Evolutionary conservation across 2,113 vertebrate species (phyloP).

Genomic region (Apaloderma vittatum): DNA sequence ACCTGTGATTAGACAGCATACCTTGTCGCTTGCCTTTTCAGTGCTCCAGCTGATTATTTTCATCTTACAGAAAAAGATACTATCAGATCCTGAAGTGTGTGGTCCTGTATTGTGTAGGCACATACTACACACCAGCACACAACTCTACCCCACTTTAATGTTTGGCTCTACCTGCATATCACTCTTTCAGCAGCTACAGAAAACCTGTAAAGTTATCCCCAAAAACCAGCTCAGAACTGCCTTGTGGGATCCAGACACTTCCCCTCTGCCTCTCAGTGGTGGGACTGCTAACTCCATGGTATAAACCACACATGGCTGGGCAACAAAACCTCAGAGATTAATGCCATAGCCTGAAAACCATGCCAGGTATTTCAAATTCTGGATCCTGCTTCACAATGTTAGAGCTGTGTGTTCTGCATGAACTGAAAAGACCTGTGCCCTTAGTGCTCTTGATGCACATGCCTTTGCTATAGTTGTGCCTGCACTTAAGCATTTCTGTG

Average conservation of each 20-base stretch:
- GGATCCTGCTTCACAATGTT: neutral
- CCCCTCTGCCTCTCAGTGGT: accelerated
- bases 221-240: neutral
- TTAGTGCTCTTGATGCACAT: neutral
- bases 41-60: neutral
- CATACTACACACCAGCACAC: neutral
- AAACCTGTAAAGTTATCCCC: neutral
- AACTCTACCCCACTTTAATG: neutral
- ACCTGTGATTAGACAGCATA: neutral
- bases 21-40: neutral
- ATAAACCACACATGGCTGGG: accelerated
- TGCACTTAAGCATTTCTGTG: neutral
- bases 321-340: neutral
- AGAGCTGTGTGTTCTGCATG: neutral
- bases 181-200: neutral
- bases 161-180: neutral
- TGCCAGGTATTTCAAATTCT: neutral
- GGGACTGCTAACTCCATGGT: neutral
- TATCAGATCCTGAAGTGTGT: neutral
- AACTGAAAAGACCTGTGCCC: neutral
- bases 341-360: neutral
- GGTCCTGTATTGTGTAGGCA: neutral
- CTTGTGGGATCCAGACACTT: neutral
- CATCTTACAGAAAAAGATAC: neutral
- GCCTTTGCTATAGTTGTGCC: neutral